Base-by-base conservation (phyloP, 1,140 invertebrate species). In the Drosophila grimshawi region DNA sequence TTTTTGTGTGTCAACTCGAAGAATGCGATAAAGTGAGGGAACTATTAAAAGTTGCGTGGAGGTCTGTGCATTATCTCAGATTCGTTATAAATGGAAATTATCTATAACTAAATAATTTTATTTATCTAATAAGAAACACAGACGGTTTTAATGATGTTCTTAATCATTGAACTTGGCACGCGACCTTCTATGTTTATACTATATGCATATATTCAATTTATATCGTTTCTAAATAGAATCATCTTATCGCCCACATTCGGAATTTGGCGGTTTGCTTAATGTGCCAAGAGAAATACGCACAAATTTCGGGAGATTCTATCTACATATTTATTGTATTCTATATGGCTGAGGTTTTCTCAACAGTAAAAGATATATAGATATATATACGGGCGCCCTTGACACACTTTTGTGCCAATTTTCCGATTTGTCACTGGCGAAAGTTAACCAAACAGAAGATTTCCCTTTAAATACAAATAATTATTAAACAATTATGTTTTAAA, bases 151-250 rank as follows among this genome's bases (percentile, higher is more conserved):
- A 3, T 11, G 48, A 48, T 41, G 67, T 53, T 35, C 46, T 48
- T 48, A 62, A 46, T 7, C 80, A 78, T 67, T 68, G 61, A 78
- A 76, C 75, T 86, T 81, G 78, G 78, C 78, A 86, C 81, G 74
- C 63, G 81, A 81, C 69, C 63, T 83, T 63, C 53, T 35, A 8
- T 51, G 10, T 66, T 67, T 67, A 56, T 30, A 41, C 35, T 45
- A 30, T 8, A 46, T 43, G 29, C 19, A 37, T 45, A 33, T 37
- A 29, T 3, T 8, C 19, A 19, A 33, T 33, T 32, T 27, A 8
- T 39, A 45, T 55, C 27, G 32, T 64, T 52, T 72, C 61, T 63
- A 77, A 77, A 74, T 63, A 77, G 59, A 77, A 68, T 43, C 30
- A 8, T 74, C 39, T 62, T 30, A 55, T 48, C 39, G 8, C 35